These are phyloP conservation scores for Tachycineta bicolor DNA, from an alignment of 2,113 vertebrate species.

Conservation along the genomic window DNA sequence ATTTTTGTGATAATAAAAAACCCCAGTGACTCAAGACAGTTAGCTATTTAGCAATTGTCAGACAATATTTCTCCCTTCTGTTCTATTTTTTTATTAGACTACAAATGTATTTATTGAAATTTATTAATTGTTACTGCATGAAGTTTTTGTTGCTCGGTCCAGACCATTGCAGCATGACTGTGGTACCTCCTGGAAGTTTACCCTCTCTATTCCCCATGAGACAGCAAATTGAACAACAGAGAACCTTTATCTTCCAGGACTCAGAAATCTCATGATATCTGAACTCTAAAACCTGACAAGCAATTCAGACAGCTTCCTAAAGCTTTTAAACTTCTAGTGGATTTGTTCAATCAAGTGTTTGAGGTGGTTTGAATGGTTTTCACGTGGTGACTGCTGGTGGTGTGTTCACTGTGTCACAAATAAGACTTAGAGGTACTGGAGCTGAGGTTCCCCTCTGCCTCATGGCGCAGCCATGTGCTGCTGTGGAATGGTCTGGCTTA, in stretches of 20 bases:
- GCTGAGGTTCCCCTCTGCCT: background rate
- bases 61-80: background rate
- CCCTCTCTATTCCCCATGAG: background rate
- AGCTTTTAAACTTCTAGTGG: background rate
- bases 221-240: background rate
- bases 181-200: background rate
- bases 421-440: background rate
- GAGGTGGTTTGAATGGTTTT: background rate
- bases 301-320: background rate
- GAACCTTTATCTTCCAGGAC: background rate
- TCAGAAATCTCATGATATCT: background rate
- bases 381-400: background rate
- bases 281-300: background rate
- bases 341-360: background rate
- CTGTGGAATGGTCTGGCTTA: background rate
- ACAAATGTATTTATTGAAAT: background rate
- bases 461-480: background rate
- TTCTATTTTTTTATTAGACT: background rate
- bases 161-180: background rate
- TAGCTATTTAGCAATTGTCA: background rate
- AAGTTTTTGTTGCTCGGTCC: background rate
- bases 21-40: background rate
- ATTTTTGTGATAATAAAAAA: background rate
- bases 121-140: background rate
- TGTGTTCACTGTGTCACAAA: accelerated